Base-by-base conservation (phyloP, 2,113 vertebrate genomes). In the Zonotrichia leucophrys region DNA sequence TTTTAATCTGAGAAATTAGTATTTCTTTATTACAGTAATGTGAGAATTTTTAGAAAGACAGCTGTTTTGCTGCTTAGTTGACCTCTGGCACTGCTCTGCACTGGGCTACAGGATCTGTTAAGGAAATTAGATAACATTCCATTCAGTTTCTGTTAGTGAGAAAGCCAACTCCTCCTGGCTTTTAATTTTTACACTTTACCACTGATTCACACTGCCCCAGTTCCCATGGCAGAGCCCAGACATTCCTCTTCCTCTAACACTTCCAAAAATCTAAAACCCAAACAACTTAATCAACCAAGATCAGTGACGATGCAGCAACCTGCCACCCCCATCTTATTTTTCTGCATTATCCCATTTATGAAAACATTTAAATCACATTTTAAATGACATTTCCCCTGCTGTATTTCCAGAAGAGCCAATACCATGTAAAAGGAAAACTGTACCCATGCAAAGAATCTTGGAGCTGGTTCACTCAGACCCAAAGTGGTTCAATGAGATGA, bases 71-170 rank as follows among this genome's bases (percentile, higher is more conserved):
- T 60, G 50, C 35, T 83, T 50, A 58, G 28, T 76, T 92, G 47
- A 87, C 28, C 37, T 49, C 59, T 89, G 50, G 44, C 73, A 55
- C 86, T 89, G 64, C n/a, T 78, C 64, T 63, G 35, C 28, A 15
- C 1, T 75, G 64, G 30, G 46, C 47, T 63, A 30, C 24, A 63
- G 50, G 31, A 72, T 74, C 78, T 78, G 21, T 53, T 78, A 59
- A 44, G 4, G 5, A 87, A 59, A 50, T 58, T 12, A 73, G 87
- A 22, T 92, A 94, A 96, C 92, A 78, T 79, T 94, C 73, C 74
- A 33, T 89, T 87, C 86, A 60, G 83, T 94, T 97, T 86, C 60
- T 83, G 68, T 83, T 87, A 25, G 83, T 70, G 62, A 67, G 49
- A 81, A 83, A 83, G 69, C 41, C 31, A 91, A 0, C 47, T 63